phyloP scores from a whole-genome alignment of 2,797 vertebrate species.

The Pygocentrus nattereri region DNA sequence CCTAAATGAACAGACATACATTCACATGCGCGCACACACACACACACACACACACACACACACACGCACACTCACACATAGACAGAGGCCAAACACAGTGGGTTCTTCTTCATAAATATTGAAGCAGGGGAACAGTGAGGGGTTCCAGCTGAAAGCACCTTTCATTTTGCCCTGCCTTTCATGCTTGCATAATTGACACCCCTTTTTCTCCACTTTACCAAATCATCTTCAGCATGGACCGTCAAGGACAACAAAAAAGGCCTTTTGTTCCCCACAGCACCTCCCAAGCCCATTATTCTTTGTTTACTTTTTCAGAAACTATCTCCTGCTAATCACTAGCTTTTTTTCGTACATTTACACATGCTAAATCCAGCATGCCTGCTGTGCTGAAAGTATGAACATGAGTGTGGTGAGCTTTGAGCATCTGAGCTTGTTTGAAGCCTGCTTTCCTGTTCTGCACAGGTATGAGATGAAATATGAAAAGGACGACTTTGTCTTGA shows the following conservation, averaged over 20 bases:
- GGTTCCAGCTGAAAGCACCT: slow-evolving; percentile 81
- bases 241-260: slow-evolving; percentile 72
- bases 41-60: slow-evolving; percentile 5
- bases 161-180: slow-evolving; percentile 76
- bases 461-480: slow-evolving; percentile 93
- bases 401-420: slow-evolving; percentile 27
- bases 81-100: slow-evolving; percentile 66
- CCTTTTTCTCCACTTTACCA: slow-evolving; percentile 63
- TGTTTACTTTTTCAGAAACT: slow-evolving; percentile 55
- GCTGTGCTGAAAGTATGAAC: slow-evolving; percentile 14
- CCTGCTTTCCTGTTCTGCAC: slow-evolving; percentile 38
- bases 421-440: slow-evolving; percentile 26
- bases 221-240: slow-evolving; percentile 67
- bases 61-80: slow-evolving; percentile 47
- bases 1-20: slow-evolving; percentile 36
- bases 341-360: not conserved
- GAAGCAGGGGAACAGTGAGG: slow-evolving; percentile 78
- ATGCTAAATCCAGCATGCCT: not conserved
- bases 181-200: slow-evolving; percentile 77
- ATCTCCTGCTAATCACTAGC: slow-evolving; percentile 48
- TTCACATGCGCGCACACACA: slow-evolving; percentile 44
- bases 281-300: slow-evolving; percentile 53
- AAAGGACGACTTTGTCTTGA: slow-evolving; percentile 90
- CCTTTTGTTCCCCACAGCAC: slow-evolving; percentile 68
- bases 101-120: slow-evolving; percentile 82